Percentiles rank a stretch among this genome's conserved stretches.
Conservation (phyloP, 2,797 vertebrate genomes). For the Gila robusta region DNA sequence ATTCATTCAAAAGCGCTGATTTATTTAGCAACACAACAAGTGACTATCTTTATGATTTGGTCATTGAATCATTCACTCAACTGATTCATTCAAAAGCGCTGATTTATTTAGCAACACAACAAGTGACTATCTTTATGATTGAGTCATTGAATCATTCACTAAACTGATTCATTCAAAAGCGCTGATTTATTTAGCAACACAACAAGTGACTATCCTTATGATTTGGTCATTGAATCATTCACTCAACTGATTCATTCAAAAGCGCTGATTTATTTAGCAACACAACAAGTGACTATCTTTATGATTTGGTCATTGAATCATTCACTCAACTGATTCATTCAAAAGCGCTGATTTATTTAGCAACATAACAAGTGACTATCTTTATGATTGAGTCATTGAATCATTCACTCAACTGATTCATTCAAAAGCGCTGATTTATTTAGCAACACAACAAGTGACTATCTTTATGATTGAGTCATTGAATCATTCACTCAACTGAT, state of each 20-base stretch:
- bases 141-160: too few species aligned
- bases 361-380: rapidly evolving
- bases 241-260: not conserved
- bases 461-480: not conserved
- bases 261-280: not conserved
- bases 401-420: not conserved
- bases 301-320: not conserved
- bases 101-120: too few species aligned
- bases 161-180: too few species aligned
- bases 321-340: not conserved
- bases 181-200: rapidly evolving
- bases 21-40: too few species aligned
- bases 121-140: too few species aligned
- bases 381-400: not conserved
- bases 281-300: not conserved
- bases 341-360: rapidly evolving
- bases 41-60: too few species aligned
- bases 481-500: not conserved
- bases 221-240: too few species aligned
- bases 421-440: not conserved
- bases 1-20: too few species aligned
- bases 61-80: too few species aligned
- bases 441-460: not conserved
- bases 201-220: not conserved
- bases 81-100: too few species aligned